A percentile compares a stretch with the other conserved stretches of the same genome.
Evolutionary conservation across 2,113 vertebrate genomes (phyloP).

Genomic region (Glaucomys volans): DNA sequence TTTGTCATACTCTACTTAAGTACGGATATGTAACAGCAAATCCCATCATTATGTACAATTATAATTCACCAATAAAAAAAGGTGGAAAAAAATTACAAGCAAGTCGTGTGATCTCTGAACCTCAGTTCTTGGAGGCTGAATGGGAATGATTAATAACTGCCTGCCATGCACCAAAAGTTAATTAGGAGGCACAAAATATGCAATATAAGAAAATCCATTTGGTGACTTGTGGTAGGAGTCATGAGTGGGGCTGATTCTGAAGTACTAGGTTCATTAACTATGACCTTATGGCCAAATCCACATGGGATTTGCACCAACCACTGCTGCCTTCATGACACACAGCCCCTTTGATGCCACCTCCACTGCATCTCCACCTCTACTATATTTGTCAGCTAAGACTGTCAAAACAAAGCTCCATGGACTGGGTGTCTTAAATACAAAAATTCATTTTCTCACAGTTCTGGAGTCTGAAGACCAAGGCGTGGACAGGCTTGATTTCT

Average conservation of each 20-base stretch:
- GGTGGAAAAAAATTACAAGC: neutral
- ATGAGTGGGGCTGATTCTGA: neutral
- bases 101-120: neutral
- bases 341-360: neutral
- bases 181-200: neutral
- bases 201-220: neutral
- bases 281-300: too few relatives aligned
- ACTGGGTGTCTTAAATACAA: neutral
- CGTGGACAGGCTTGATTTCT: too few relatives aligned
- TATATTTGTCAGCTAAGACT: neutral
- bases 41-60: too few relatives aligned
- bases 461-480: neutral
- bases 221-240: accelerated
- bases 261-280: neutral
- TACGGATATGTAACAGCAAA: too few relatives aligned
- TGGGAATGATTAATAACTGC: neutral
- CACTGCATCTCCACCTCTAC: neutral
- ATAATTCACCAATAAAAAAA: too few relatives aligned
- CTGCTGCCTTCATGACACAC: neutral
- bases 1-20: too few relatives aligned
- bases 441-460: neutral
- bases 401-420: too few relatives aligned
- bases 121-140: neutral
- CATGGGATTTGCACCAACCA: neutral
- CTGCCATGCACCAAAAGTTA: neutral